Conservation (phyloP, 92 coral and sea anemone genomes). For the Nematostella vectensis region DNA sequence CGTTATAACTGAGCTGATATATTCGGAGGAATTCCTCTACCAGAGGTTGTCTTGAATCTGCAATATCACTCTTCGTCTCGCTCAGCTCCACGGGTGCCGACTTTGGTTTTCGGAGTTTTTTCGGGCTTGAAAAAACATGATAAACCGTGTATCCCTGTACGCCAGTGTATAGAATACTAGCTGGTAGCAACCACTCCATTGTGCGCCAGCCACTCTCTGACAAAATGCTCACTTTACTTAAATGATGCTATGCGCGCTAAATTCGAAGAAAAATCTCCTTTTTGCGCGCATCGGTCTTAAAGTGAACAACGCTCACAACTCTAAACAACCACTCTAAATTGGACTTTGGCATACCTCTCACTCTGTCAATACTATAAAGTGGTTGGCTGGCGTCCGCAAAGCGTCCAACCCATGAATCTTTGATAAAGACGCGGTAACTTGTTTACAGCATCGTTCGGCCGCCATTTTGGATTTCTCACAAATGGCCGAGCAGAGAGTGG, state of each 20-base stretch:
- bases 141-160: slow-evolving; percentile 31
- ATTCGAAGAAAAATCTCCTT: no score
- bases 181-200: slow-evolving; percentile 35
- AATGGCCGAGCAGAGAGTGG: no score
- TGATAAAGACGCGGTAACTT: slow-evolving; percentile 1
- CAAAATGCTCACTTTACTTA: no score
- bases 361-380: background rate
- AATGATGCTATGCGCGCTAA: no score
- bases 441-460: background rate
- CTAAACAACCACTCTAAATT: no score
- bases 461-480: background rate
- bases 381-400: slow-evolving; percentile 7
- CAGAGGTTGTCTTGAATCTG: slow-evolving; percentile 11
- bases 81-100: slow-evolving; percentile 4
- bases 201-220: no score
- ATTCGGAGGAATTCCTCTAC: slow-evolving; percentile 9
- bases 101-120: slow-evolving; percentile 23
- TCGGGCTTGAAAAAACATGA: slow-evolving; percentile 30
- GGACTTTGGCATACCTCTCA: no score
- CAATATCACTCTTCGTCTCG: slow-evolving; percentile 9
- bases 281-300: no score
- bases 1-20: slow-evolving; percentile 12
- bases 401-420: slow-evolving; percentile 14
- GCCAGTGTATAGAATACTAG: slow-evolving; percentile 32
- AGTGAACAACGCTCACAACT: no score